These are phyloP conservation scores for Athripsodes cinereus DNA, from an alignment of 2,888 invertebrate genomes.

Conservation along the genomic window DNA sequence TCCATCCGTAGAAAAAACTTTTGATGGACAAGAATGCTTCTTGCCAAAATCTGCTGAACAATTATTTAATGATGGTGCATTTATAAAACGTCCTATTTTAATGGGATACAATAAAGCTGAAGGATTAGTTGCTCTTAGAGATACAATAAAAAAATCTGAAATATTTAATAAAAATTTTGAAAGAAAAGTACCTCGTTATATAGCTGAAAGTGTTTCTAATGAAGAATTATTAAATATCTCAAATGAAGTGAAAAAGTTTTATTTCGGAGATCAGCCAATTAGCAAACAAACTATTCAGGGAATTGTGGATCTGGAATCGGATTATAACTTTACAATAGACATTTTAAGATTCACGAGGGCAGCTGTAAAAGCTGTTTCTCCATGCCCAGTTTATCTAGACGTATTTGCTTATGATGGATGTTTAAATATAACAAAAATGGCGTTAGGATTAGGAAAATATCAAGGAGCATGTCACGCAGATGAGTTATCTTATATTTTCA, in stretches of 20 bases:
- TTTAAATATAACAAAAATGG: conserved; percentile 17
- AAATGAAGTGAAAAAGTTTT: conserved; percentile 37
- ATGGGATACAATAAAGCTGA: conserved; percentile 21
- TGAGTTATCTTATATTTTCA: conserved; percentile 25
- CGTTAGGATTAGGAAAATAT: not conserved
- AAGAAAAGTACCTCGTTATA: conserved; percentile 41
- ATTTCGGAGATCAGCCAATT: conserved; percentile 36
- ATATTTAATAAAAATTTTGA: conserved; percentile 33
- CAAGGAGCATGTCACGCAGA: conserved; percentile 23
- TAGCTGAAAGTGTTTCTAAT: conserved; percentile 36
- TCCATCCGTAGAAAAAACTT: conserved; percentile 24
- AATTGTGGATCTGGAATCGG: conserved; percentile 17
- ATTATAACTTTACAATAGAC: conserved; percentile 15
- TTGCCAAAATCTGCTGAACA: conserved; percentile 9
- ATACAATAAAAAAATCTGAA: conserved; percentile 24
- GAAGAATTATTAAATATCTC: conserved; percentile 34
- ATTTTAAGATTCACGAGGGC: conserved; percentile 16
- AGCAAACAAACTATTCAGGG: conserved; percentile 29
- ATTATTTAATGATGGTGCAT: conserved; percentile 16
- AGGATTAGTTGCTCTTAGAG: conserved; percentile 12
- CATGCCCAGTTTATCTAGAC: conserved; percentile 21
- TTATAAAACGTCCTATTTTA: conserved; percentile 17
- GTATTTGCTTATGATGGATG: conserved; percentile 17
- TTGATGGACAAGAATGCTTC: conserved; percentile 20
- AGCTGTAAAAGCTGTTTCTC: not conserved